phyloP scores from a whole-genome alignment of 2,797 vertebrate species.

The Pseudochaenichthys georgianus region DNA sequence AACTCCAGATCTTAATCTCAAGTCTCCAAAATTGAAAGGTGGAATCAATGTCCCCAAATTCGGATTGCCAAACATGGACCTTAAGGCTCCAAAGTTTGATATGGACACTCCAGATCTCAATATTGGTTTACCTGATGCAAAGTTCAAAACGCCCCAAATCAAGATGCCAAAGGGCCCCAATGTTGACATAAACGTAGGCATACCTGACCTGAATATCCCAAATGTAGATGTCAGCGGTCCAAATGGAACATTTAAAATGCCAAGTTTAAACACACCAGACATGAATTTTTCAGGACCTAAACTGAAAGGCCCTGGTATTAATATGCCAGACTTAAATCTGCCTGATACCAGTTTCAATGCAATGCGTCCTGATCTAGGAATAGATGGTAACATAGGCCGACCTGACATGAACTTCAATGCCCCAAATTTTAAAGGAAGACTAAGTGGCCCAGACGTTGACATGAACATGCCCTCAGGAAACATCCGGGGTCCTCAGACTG shows the following conservation, averaged over 20 bases:
- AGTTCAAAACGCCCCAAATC: slow-evolving; percentile 62
- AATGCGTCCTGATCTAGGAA: slow-evolving; percentile 48
- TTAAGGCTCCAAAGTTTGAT: slow-evolving; percentile 64
- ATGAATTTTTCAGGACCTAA: slow-evolving; percentile 55
- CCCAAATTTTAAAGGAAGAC: slow-evolving; percentile 43
- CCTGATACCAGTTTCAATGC: slow-evolving; percentile 45
- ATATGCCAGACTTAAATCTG: slow-evolving; percentile 42
- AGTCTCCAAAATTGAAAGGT: slow-evolving; percentile 66
- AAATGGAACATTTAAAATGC: slow-evolving; percentile 56
- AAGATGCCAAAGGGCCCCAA: slow-evolving; percentile 67
- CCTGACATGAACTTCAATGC: slow-evolving; percentile 50
- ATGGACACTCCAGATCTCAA: slow-evolving; percentile 59
- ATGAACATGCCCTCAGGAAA: slow-evolving; percentile 49
- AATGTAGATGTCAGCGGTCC: slow-evolving; percentile 40
- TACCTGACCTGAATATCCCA: slow-evolving; percentile 63
- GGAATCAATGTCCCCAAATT: slow-evolving; percentile 47
- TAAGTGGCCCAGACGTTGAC: slow-evolving; percentile 40
- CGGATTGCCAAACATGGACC: slow-evolving; percentile 47
- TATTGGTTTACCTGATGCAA: slow-evolving; percentile 55
- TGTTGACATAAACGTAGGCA: slow-evolving; percentile 47
- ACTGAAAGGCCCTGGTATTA: slow-evolving; percentile 31
- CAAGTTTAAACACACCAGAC: slow-evolving; percentile 61
- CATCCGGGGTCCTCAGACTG: slow-evolving; percentile 41
- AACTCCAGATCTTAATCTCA: slow-evolving; percentile 62
- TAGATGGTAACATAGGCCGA: slow-evolving; percentile 40